phyloP scores from a whole-genome alignment of 2,888 invertebrate genomes.

The Torymus aiolomorphi region DNA sequence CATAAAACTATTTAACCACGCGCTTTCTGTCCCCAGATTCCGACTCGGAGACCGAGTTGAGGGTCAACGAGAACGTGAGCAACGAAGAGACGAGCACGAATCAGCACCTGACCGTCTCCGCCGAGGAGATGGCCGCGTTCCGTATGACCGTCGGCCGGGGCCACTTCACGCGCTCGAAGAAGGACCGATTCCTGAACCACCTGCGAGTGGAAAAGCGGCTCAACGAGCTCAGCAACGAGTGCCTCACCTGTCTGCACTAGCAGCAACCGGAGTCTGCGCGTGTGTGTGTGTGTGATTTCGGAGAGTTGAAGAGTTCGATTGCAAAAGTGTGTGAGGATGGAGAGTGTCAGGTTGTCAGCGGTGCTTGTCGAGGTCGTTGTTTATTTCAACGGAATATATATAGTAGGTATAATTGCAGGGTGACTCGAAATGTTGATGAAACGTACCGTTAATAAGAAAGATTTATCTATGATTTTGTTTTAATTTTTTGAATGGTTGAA shows the following conservation, averaged over 20 bases:
- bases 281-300: neutral
- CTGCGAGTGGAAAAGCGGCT: constrained; percentile 69
- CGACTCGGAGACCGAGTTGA: constrained; percentile 62
- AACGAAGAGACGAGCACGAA: constrained; percentile 56
- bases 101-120: constrained; percentile 61
- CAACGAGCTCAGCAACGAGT: constrained; percentile 67
- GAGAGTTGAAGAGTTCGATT: neutral
- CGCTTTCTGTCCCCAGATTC: constrained; percentile 49
- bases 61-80: constrained; percentile 53
- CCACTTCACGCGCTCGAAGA: constrained; percentile 69
- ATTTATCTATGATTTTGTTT: too few relatives aligned
- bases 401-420: too few relatives aligned
- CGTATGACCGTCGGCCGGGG: constrained; percentile 69
- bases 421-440: too few relatives aligned
- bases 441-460: too few relatives aligned
- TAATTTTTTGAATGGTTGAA: too few relatives aligned
- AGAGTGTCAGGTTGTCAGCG: too few relatives aligned
- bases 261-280: constrained; percentile 6
- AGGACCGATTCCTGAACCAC: constrained; percentile 69
- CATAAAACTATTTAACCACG: neutral
- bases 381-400: too few relatives aligned
- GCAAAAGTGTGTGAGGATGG: too few relatives aligned
- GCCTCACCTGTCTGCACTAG: constrained; percentile 63
- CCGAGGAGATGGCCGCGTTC: constrained; percentile 68
- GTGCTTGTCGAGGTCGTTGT: too few relatives aligned